Evolutionary conservation across 1,140 invertebrate species (phyloP).

Genomic region (Plutomurus gul): DNA sequence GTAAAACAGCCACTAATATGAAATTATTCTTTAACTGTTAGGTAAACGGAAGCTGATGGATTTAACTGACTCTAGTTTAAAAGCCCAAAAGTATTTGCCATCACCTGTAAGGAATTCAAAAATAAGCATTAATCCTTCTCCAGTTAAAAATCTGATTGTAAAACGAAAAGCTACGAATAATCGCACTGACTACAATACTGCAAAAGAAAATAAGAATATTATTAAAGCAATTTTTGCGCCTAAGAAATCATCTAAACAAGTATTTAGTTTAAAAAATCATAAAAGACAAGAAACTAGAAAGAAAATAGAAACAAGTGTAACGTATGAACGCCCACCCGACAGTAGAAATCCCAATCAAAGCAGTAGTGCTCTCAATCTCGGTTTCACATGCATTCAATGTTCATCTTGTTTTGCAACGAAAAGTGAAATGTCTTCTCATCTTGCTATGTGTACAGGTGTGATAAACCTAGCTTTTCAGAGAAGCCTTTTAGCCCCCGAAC

Average conservation of each 20-base stretch:
- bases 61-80: background rate
- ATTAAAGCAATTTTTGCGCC: background rate
- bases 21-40: background rate
- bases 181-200: background rate
- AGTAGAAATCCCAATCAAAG: too few species aligned
- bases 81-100: background rate
- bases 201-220: slow-evolving; percentile 10
- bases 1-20: background rate
- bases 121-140: background rate
- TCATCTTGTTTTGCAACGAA: slow-evolving; percentile 36
- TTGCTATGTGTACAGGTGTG: background rate
- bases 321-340: too few species aligned
- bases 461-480: slow-evolving; percentile 14
- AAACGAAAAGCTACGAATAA: background rate
- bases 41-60: background rate
- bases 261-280: background rate
- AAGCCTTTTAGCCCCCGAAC: background rate
- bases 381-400: slow-evolving; percentile 23
- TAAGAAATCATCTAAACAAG: background rate
- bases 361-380: too few species aligned
- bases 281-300: background rate
- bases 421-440: slow-evolving; percentile 39
- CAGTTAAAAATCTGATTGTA: background rate
- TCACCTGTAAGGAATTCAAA: background rate
- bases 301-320: background rate